Evolutionary conservation across 2,113 vertebrate genomes (phyloP), one percentile per base, ranked within the genome.

Genomic region (Leptocoma aspasia): DNA sequence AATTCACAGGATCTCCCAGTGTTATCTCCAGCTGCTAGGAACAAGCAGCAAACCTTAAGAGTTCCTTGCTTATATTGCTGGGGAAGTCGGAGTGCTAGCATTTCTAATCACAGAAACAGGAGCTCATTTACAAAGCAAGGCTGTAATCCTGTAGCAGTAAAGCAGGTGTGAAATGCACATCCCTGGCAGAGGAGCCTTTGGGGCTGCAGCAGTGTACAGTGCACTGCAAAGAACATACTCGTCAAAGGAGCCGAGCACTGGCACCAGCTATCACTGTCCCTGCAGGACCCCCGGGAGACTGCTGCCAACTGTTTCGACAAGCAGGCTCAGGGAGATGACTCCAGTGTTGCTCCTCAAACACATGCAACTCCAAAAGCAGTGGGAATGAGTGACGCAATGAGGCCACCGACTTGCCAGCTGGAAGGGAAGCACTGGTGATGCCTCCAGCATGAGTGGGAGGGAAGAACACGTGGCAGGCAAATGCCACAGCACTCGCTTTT

Each of bases 221-320:
- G 41, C 65, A 65, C 84, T 54, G 64, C 4, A 3, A 73, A 73
- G 45, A 76, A 11, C 24, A 33, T 3, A 1, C 8, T 50, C 14
- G 0, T 61, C 35, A 33, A 27, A 35, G 41, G 33, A 86, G 15
- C 52, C 0, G 1, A 88, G 56, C 0, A 0, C 35, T 49, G 53
- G 35, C 73, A 78, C 30, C 68, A 19, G 56, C 76, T 42, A 75
- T 37, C 65, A 8, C 39, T 1, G 1, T 76, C 92, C 42, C 72
- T 56, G 50, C 69, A 54, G 63, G 49, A 79, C 50, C 45, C 1
- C 63, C 13, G 56, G 28, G 73, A 14, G 2, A 39, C 30, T 56
- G 86, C 86, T 83, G 79, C 82, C 66, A 47, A 45, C 37, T 28
- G 15, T 61, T 86, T 26, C 41, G 68, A 61, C 54, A 57, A 53